Base-by-base conservation (phyloP, 2,113 vertebrate genomes). In the Glareola pratincola region DNA sequence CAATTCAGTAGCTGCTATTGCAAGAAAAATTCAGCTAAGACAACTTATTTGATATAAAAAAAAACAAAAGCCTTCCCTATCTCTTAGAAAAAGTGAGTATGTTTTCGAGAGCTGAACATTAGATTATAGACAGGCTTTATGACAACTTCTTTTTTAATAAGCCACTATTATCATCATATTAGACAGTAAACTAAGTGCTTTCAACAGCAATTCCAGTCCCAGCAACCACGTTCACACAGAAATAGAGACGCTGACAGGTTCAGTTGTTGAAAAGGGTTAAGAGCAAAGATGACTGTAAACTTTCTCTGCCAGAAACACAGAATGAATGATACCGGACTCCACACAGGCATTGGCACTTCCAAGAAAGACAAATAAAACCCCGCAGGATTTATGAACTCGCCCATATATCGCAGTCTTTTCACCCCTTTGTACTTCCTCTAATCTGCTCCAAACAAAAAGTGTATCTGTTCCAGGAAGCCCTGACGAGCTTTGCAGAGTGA, bases 331-430 rank as follows among this genome's bases (percentile, higher is more conserved):
- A 80, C 2, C 20, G 20, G 57, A 26, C 79, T 92, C 59, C 73
- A 80, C 20, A n/a, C 27, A 74, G 27, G 32, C 43, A 78, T 0
- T 2, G n/a, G 12, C 63, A 53, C 60, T 92, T 90, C 69, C 85
- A 96, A 93, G 94, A 95, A 96, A 89, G 43, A 74, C 78, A 91
- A 95, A 96, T 36, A 88, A 85, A 96, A 23, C 17, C 43, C 56
- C 84, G 90, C 21, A 81, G 62, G 82, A 96, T 91, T 95, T 87
- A 95, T 89, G 76, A 87, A 90, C 66, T 41, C 83, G 66, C 16
- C 43, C 10, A 4, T 78, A 17, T 73, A 90, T 60, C 39, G 12
- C 57, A 69, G 59, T 47, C 79, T 91, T 95, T 81, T 92, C 82
- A 23, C 69, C 79, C 54, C 73, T 92, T 47, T 90, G 56, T 80